A percentile compares a stretch with the other conserved stretches of the same genome.
Evolutionary conservation across 2,888 invertebrate genomes (phyloP).

Genomic region (Cheilosia scutellata): DNA sequence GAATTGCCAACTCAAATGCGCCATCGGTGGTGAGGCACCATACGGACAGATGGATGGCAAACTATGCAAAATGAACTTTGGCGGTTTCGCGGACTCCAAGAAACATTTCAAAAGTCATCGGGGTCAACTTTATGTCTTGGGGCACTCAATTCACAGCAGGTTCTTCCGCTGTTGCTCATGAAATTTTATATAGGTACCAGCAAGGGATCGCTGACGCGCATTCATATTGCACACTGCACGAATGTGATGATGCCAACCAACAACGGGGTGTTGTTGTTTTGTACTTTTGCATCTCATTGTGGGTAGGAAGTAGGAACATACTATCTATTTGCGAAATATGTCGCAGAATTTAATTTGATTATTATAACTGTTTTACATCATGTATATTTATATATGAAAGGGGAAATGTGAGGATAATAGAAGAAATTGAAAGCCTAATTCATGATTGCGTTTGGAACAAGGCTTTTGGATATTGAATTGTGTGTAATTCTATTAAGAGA

Average conservation of each 20-base stretch:
- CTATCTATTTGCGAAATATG: constrained; percentile 61
- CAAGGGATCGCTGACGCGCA: constrained; percentile 55
- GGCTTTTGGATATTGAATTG: constrained; percentile 8
- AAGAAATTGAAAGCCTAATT: constrained; percentile 36
- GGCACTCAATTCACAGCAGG: constrained; percentile 76
- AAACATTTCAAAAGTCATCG: constrained; percentile 76
- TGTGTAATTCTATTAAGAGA: background rate
- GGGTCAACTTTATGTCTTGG: constrained; percentile 74
- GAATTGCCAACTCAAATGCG: constrained; percentile 53
- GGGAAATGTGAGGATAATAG: constrained; percentile 43
- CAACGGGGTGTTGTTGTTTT: constrained; percentile 2
- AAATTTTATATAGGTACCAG: constrained; percentile 43
- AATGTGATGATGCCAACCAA: constrained; percentile 64
- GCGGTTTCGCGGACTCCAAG: constrained; percentile 70
- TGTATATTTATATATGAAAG: background rate
- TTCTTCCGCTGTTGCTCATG: constrained; percentile 72
- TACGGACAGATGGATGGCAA: constrained; percentile 73
- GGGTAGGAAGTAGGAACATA: background rate
- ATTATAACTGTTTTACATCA: constrained; percentile 49
- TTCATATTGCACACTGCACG: constrained; percentile 70
- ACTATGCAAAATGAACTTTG: constrained; percentile 73
- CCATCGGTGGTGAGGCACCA: constrained; percentile 50
- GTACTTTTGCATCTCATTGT: constrained; percentile 14
- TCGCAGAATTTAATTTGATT: constrained; percentile 72
- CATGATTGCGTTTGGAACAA: constrained; percentile 40